Conservation (phyloP, 2,797 vertebrate species). For the Molossus alvarezi region DNA sequence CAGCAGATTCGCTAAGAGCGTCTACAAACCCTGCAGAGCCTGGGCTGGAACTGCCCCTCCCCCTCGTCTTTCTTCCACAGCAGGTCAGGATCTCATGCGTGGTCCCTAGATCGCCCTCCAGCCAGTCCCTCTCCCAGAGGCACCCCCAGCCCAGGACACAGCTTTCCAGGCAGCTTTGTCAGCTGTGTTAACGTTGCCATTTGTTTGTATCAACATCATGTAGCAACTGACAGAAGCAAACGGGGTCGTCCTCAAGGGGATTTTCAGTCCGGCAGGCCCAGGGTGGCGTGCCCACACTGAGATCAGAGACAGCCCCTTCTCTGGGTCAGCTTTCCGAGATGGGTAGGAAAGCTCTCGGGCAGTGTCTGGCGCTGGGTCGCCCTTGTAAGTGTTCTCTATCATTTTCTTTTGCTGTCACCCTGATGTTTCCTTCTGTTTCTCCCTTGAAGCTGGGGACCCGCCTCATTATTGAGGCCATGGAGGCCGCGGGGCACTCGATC, state of each 20-base stretch:
- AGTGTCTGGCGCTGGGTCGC: not conserved
- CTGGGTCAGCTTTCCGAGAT: not conserved
- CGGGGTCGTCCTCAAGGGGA: not conserved
- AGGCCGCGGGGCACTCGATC: conserved; percentile 94
- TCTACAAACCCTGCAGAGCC: conserved; percentile 54
- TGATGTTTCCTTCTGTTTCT: conserved; percentile 63
- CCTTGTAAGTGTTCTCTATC: not conserved
- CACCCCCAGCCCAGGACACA: not conserved
- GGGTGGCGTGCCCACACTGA: not conserved
- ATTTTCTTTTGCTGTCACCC: not conserved
- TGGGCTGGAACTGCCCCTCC: not conserved
- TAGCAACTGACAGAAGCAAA: conserved; percentile 36
- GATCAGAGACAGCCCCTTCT: not conserved
- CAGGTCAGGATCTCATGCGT: not conserved
- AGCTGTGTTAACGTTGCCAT: not conserved
- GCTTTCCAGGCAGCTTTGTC: not conserved
- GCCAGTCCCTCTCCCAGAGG: not conserved
- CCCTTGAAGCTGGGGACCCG: conserved; percentile 94
- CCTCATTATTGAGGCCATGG: conserved; percentile 96
- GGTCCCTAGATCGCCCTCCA: not conserved
- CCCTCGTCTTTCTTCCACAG: not conserved
- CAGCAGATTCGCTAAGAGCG: conserved; percentile 48
- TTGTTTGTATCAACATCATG: not conserved
- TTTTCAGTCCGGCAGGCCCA: not conserved
- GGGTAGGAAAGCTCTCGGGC: not conserved